A percentile compares a stretch with the other conserved stretches of the same genome.
These are phyloP conservation scores for Agonopterix heracliana DNA, from an alignment of 2,888 invertebrate genomes.

Conservation along the genomic window DNA sequence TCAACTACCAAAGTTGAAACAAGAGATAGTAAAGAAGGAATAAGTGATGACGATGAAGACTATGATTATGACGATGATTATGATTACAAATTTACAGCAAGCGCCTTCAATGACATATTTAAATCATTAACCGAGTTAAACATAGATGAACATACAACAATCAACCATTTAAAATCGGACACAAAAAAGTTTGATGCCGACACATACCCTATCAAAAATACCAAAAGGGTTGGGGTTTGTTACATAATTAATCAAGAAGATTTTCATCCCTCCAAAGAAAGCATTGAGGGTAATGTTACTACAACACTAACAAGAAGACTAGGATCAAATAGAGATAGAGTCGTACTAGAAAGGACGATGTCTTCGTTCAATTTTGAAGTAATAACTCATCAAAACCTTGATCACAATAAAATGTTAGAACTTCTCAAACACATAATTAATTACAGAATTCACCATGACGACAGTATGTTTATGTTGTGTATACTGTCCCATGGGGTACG, in stretches of 20 bases:
- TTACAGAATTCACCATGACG: slow-evolving; percentile 35
- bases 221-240: slow-evolving; percentile 52
- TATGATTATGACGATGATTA: too few species aligned
- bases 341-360: slow-evolving; percentile 47
- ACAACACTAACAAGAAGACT: slow-evolving; percentile 32
- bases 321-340: slow-evolving; percentile 51
- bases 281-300: slow-evolving; percentile 31
- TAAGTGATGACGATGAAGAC: too few species aligned
- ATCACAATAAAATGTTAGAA: slow-evolving; percentile 40
- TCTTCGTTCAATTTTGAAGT: slow-evolving; percentile 50
- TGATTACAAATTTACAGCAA: too few species aligned
- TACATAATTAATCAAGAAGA: slow-evolving; percentile 62
- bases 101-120: too few species aligned
- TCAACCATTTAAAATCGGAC: slow-evolving; percentile 37
- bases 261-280: slow-evolving; percentile 52
- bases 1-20: slow-evolving; percentile 1
- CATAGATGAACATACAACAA: too few species aligned
- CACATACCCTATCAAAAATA: slow-evolving; percentile 48
- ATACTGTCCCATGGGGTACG: slow-evolving; percentile 63
- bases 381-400: slow-evolving; percentile 39
- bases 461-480: slow-evolving; percentile 63
- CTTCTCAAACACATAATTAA: slow-evolving; percentile 44
- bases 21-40: too few species aligned
- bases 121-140: too few species aligned
- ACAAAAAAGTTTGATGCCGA: slow-evolving; percentile 27